A percentile compares a stretch with the other conserved stretches of the same genome.
Evolutionary conservation across 2,797 vertebrate genomes (phyloP).

Genomic region (Sebastes itinus): DNA sequence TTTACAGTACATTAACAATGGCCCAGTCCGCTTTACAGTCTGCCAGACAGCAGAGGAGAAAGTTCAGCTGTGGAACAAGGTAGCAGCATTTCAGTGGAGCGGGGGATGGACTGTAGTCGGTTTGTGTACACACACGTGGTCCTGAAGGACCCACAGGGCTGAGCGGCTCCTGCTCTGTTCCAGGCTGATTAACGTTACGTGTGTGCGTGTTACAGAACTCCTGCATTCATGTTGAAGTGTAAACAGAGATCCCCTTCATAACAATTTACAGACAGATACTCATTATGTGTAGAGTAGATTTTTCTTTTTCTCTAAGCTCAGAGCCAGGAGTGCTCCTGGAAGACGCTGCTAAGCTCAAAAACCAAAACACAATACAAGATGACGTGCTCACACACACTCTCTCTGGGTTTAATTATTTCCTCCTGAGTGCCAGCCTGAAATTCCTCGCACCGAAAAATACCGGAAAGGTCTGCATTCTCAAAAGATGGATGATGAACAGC

Average conservation of each 20-base stretch:
- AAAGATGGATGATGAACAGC: slow-evolving; percentile 36
- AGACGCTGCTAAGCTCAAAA: slow-evolving; percentile 43
- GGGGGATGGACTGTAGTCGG: slow-evolving; percentile 61
- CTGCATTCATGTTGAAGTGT: slow-evolving; percentile 51
- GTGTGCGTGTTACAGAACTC: slow-evolving; percentile 8
- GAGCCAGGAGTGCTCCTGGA: slow-evolving; percentile 43
- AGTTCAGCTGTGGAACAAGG: slow-evolving; percentile 68
- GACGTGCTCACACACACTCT: slow-evolving; percentile 4
- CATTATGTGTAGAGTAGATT: slow-evolving; percentile 18
- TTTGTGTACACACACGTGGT: slow-evolving; percentile 74
- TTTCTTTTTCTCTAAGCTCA: slow-evolving; percentile 17
- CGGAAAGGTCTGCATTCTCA: slow-evolving; percentile 29
- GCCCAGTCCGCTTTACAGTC: slow-evolving; percentile 45
- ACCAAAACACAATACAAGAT: slow-evolving; percentile 38
- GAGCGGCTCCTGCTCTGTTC: slow-evolving; percentile 70
- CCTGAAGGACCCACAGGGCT: slow-evolving; percentile 81
- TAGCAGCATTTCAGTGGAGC: slow-evolving; percentile 61
- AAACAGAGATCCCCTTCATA: slow-evolving; percentile 53
- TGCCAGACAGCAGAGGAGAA: slow-evolving; percentile 58
- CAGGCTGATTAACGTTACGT: slow-evolving; percentile 54
- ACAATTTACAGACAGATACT: slow-evolving; percentile 40
- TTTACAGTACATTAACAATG: slow-evolving; percentile 63
- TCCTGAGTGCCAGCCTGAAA: slow-evolving; percentile 59
- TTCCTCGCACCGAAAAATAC: slow-evolving; percentile 41
- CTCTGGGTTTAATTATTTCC: slow-evolving; percentile 71